Base-by-base conservation (phyloP, 30 jellyfish, hydroid and myxozoan species). In the Aurelia sp. region DNA sequence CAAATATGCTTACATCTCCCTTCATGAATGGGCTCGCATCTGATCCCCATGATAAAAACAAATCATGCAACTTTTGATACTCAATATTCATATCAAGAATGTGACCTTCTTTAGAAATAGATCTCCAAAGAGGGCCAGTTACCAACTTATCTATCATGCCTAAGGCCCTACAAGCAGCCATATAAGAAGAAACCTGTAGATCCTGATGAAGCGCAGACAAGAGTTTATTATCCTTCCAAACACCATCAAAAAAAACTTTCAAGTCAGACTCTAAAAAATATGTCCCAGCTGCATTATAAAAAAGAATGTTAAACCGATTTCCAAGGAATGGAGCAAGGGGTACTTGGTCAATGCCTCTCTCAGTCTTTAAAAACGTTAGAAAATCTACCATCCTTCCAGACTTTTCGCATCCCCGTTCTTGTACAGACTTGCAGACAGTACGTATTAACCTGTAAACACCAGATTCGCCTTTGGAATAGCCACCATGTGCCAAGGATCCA, bases 401-500 rank as follows among this genome's bases (percentile, higher is more conserved):
- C 18, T 71, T 83, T 13, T 83, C 92, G 5, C 90, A 67, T 10
- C 92, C 88, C 44, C 88, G 55, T 44, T 83, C 92, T 13, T 83
- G 92, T 8, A 83, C 67, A 4, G 92, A 44, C n/a, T 83, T 68
- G 57, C 87, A 83, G 2, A 83, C 79, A 6, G 91, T 73, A 0
- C 76, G 40, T 8, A 74, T 62, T 2, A 87, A 51, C 31, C 96
- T 50, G 40, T 44, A n/a, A 1, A 64, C 66, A 5, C 96, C 94
- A 35, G 92, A 78, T 53, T 87, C 96, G 3, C 96, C 88, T 4
- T 80, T 80, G 35, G 73, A 15, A 47, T 79, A 88, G 4, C 97
- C 97, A 4, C 88, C 72, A 67, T 80, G 73, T 13, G 89, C 88
- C 70, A 88, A 53, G 5, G 97, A 88, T 1, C 97, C 88, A 78